Percentiles rank a stretch among this genome's conserved stretches.
These are phyloP conservation scores for Emmelina monodactyla DNA, from an alignment of 2,888 invertebrate species.

Conservation along the genomic window DNA sequence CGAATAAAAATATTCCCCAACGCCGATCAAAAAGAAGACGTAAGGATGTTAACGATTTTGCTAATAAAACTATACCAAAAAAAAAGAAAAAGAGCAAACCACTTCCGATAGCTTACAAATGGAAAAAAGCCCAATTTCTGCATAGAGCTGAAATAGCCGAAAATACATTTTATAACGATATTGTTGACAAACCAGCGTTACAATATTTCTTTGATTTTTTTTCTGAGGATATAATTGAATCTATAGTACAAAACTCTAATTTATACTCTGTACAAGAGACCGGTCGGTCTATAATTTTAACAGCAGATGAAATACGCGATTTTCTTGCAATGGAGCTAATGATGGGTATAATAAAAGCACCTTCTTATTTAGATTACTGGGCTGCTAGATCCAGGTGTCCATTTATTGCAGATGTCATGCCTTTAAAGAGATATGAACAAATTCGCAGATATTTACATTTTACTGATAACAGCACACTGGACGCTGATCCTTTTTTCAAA, in stretches of 20 bases:
- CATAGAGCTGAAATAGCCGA: background rate
- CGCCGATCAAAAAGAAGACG: background rate
- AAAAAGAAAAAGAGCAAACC: conserved; percentile 12
- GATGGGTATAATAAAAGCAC: conserved; percentile 9
- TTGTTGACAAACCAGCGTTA: conserved; percentile 1
- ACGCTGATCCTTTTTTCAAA: conserved; percentile 11
- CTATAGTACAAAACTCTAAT: conserved; percentile 13
- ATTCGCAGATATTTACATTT: conserved; percentile 12
- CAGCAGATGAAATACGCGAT: conserved; percentile 9
- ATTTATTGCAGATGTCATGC: conserved; percentile 12
- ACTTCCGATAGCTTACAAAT: conserved; percentile 4
- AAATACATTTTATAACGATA: background rate
- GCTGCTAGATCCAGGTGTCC: conserved; percentile 8
- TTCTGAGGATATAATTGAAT: conserved; percentile 4
- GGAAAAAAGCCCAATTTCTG: conserved; percentile 6
- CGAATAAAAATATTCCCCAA: background rate
- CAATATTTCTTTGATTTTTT: conserved; percentile 3
- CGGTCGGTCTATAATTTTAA: conserved; percentile 10
- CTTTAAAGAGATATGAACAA: conserved; percentile 6
- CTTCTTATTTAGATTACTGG: conserved; percentile 14
- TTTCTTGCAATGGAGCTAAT: conserved; percentile 9
- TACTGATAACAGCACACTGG: conserved; percentile 6
- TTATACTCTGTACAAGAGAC: conserved; percentile 9
- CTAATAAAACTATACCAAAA: background rate
- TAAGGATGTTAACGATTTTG: background rate